Evolutionary conservation across 2,113 vertebrate genomes (phyloP), one percentile per base, ranked within the genome.

Genomic region (Acanthisitta chloris): DNA sequence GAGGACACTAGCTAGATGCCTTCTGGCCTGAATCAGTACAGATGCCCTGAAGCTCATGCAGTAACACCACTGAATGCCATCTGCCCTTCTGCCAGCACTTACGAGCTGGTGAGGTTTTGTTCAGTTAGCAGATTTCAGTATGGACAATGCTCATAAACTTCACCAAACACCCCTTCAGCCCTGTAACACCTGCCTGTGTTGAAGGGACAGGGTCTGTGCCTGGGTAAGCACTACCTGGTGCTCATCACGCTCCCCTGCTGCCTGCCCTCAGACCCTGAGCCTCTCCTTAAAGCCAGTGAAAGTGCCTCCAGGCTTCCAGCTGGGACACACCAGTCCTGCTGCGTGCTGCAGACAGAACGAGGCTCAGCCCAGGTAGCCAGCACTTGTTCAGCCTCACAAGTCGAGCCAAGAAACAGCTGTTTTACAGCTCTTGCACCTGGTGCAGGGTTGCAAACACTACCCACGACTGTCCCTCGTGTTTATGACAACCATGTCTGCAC

Each of bases 131-230:
- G 24, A 19, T 40, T 62, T 69, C 20, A 29, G 15, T 31, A 12
- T 10, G 7, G n/a, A 34, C 42, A 23, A 16, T 1, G 1, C n/a
- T 43, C 45, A 31, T 9, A 18, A n/a, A 24, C 74, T 70, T 81
- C 69, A 62, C 26, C 40, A 43, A 65, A 71, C 10, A 31, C 26
- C 43, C 7, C 28, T 16, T 38, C 42, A 51, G 73, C 21, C 52
- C 19, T 1, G 2, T 43, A 25, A 49, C 46, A 8, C 48, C 33
- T 14, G 14, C 23, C 42, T 0, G 0, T 5, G 20, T 16, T 29
- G 28, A 49, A 28, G 17, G 20, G 45, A 26, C 9, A 5, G 25
- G 24, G 57, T 19, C 40, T 54, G 21, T 2, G 0, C 2, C 36
- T 79, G 42, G 31, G n/a, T n/a, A n/a, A n/a, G n/a, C n/a, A n/a